phyloP scores from a whole-genome alignment of 2,113 vertebrate genomes.

The Nothocercus julius region DNA sequence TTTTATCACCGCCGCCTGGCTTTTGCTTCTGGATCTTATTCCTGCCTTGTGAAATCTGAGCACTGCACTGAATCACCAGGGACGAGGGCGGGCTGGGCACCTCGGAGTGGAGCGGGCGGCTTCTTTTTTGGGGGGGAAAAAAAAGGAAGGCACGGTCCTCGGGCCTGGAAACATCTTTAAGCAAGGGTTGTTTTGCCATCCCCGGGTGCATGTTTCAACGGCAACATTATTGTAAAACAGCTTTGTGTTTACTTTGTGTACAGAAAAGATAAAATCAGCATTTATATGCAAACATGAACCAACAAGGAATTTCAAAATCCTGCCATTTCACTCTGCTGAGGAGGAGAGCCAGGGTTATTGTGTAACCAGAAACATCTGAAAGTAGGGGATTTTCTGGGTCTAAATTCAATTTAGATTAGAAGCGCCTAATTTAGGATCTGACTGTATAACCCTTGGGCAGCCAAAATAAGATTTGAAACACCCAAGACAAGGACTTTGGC shows the following conservation, averaged over 20 bases:
- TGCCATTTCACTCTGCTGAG: constrained; percentile 59
- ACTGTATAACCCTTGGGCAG: constrained; percentile 50
- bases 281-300: constrained; percentile 75
- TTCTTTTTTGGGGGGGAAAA: background rate
- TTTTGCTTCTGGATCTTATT: background rate
- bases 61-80: constrained; percentile 1
- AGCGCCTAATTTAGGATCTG: constrained; percentile 56
- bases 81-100: background rate
- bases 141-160: constrained; percentile 25
- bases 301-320: constrained; percentile 73
- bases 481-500: background rate
- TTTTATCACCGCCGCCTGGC: background rate
- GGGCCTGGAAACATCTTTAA: constrained; percentile 40
- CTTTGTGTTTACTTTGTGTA: constrained; percentile 73
- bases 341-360: constrained; percentile 70
- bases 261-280: constrained; percentile 74
- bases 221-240: constrained; percentile 67
- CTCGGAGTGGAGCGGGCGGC: fast-evolving
- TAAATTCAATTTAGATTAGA: constrained; percentile 71
- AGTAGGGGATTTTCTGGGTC: constrained; percentile 61
- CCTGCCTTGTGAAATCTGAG: background rate
- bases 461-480: constrained; percentile 36
- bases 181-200: constrained; percentile 54
- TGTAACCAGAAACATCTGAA: constrained; percentile 69
- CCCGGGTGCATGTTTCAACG: constrained; percentile 59